These are phyloP conservation scores for Euphydryas editha DNA, from an alignment of 2,888 invertebrate species.

Conservation along the genomic window DNA sequence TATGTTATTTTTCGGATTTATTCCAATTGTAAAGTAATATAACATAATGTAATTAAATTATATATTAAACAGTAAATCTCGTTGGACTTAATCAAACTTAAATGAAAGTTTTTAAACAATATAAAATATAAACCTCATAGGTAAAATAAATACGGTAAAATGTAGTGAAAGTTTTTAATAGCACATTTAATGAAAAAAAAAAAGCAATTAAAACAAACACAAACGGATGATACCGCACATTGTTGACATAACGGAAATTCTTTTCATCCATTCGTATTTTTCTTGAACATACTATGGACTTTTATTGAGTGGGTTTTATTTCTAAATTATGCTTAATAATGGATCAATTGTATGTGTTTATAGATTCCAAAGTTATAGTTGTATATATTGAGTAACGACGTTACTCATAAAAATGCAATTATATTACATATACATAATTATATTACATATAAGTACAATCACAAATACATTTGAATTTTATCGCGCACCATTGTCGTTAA, in stretches of 20 bases:
- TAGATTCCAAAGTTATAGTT: not conserved
- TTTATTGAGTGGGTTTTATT: slow-evolving; percentile 5
- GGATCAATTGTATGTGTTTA: not conserved
- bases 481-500: too few species aligned
- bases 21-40: not conserved
- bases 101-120: too few species aligned
- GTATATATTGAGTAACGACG: not conserved
- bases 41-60: too few species aligned
- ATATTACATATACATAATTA: too few species aligned
- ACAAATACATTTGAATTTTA: too few species aligned
- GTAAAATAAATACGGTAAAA: too few species aligned
- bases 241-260: not conserved
- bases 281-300: not conserved
- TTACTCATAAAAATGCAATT: not conserved
- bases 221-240: not conserved
- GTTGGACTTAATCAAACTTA: not conserved
- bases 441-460: not conserved
- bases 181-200: not conserved
- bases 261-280: not conserved
- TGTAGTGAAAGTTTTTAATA: not conserved
- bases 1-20: not conserved
- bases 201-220: not conserved
- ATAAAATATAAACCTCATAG: too few species aligned
- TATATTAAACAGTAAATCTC: too few species aligned
- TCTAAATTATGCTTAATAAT: slow-evolving; percentile 6